Conservation (phyloP, 2,113 vertebrate species). For the Eupsittula cactorum region DNA sequence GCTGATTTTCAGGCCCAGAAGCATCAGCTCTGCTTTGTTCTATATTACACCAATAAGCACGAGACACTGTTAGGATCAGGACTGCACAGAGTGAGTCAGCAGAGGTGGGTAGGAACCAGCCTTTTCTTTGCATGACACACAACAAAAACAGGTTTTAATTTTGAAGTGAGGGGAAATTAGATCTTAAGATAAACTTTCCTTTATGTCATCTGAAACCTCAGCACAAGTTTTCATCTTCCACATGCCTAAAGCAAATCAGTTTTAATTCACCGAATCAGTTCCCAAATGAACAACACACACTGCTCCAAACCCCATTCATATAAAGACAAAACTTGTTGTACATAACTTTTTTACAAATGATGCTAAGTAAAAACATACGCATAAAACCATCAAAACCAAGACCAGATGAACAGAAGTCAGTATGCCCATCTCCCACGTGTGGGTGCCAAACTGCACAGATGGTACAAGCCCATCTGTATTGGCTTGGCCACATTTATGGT, state of each 20-base stretch:
- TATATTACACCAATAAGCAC: not conserved
- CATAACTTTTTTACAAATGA: not conserved
- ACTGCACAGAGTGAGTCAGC: not conserved
- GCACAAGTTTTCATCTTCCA: not conserved
- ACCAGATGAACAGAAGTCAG: not conserved
- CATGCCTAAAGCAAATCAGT: not conserved
- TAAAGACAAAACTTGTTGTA: not conserved
- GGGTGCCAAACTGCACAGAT: not conserved
- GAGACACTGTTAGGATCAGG: not conserved
- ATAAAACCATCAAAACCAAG: not conserved
- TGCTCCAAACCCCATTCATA: not conserved
- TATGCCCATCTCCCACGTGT: accelerated
- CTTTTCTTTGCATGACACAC: not conserved
- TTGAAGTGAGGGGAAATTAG: not conserved
- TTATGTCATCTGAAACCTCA: not conserved
- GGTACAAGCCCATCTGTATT: not conserved
- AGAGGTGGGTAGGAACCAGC: not conserved
- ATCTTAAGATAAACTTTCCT: not conserved
- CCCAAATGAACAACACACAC: not conserved
- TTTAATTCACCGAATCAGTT: not conserved
- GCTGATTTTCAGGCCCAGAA: not conserved
- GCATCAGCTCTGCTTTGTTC: not conserved
- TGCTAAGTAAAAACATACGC: not conserved
- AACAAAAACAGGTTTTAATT: not conserved
- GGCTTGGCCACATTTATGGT: not conserved